phyloP scores from a whole-genome alignment of 2,888 invertebrate species.

The Coelogynopora nodosa region DNA sequence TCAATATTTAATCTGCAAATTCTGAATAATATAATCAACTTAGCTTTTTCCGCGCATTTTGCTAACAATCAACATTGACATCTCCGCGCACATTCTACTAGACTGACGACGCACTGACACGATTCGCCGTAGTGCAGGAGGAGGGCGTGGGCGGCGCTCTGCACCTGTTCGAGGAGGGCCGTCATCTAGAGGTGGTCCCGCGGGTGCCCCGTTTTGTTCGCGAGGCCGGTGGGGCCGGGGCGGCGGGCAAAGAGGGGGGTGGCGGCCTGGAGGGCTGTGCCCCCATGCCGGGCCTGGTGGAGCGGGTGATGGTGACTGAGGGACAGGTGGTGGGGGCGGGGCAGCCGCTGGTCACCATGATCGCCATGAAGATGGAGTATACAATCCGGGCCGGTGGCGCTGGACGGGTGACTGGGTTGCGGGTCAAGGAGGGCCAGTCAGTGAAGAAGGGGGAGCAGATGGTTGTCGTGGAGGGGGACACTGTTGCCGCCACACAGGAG shows the following conservation, averaged over 20 bases:
- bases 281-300: slow-evolving; percentile 93
- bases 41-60: too few species aligned
- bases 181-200: slow-evolving; percentile 56
- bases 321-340: slow-evolving; percentile 80
- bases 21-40: too few species aligned
- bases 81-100: too few species aligned
- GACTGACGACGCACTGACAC: not conserved
- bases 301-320: slow-evolving; percentile 76
- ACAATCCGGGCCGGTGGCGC: slow-evolving; percentile 57
- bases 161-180: slow-evolving; percentile 22
- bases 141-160: not conserved
- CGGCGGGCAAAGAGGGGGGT: slow-evolving; percentile 63
- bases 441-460: slow-evolving; percentile 69
- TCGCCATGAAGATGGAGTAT: slow-evolving; percentile 98
- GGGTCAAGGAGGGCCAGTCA: slow-evolving; percentile 74
- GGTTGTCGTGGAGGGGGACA: slow-evolving; percentile 54
- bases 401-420: slow-evolving; percentile 72
- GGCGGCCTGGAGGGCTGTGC: slow-evolving; percentile 69
- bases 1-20: too few species aligned
- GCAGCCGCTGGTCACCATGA: slow-evolving; percentile 84
- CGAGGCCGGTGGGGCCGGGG: slow-evolving; percentile 56
- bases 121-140: not conserved
- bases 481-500: slow-evolving; percentile 39
- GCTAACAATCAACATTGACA: too few species aligned
- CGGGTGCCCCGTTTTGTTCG: slow-evolving; percentile 57